Evolutionary conservation across 2,888 invertebrate genomes (phyloP).

Genomic region (Pantelozetes paolii): DNA sequence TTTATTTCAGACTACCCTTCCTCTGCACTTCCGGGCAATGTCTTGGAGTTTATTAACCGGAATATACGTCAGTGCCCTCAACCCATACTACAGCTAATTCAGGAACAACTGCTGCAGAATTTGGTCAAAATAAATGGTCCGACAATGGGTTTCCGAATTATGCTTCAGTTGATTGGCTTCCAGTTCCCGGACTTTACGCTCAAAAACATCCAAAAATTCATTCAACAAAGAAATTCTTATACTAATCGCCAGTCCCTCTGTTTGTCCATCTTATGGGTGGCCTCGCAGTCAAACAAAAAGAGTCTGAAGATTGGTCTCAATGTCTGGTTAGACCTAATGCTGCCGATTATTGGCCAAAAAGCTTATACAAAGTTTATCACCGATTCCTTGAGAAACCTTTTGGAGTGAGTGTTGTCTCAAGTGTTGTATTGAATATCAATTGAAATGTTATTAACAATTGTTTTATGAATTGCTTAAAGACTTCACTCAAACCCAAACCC

Average conservation of each 20-base stretch:
- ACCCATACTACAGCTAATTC: constrained; percentile 27
- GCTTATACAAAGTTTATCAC: constrained; percentile 52
- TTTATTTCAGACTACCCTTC: constrained; percentile 19
- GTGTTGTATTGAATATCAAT: not conserved
- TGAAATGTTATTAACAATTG: too few species aligned
- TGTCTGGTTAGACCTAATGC: constrained; percentile 54
- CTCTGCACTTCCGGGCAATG: not conserved
- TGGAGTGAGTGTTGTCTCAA: constrained; percentile 49
- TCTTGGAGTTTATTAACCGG: constrained; percentile 6
- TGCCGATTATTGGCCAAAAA: constrained; percentile 51
- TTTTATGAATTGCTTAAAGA: not conserved
- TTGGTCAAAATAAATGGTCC: constrained; percentile 4
- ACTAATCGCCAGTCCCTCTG: constrained; percentile 52
- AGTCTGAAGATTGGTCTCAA: constrained; percentile 52
- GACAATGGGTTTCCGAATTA: constrained; percentile 29
- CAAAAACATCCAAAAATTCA: constrained; percentile 31
- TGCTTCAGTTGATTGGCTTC: constrained; percentile 18
- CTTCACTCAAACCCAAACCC: constrained; percentile 48
- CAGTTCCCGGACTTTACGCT: constrained; percentile 29
- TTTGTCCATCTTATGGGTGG: constrained; percentile 53
- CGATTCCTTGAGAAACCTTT: constrained; percentile 52
- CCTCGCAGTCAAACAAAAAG: constrained; percentile 52
- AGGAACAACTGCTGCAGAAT: constrained; percentile 27
- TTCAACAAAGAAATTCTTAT: constrained; percentile 52
- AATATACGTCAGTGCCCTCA: constrained; percentile 27